Percentiles rank a stretch among this genome's conserved stretches.
phyloP scores from a whole-genome alignment of 1,140 invertebrate species.

The Drosophila azteca region DNA sequence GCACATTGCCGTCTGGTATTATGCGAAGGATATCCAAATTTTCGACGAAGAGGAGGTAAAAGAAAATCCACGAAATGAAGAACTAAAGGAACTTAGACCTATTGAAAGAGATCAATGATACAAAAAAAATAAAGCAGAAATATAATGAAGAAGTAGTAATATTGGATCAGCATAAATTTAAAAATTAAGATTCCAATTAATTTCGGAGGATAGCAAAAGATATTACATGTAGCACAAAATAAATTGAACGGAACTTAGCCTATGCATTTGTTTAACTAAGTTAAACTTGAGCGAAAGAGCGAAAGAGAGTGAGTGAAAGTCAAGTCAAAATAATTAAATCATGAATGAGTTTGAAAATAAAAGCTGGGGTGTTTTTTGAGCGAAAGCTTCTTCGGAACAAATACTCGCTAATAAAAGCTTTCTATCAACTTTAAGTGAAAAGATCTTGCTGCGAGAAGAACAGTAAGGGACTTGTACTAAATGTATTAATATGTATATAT shows the following conservation, averaged over 20 bases:
- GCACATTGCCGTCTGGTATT: conserved; percentile 87
- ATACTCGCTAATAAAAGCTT: too few species aligned
- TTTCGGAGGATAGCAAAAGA: too few species aligned
- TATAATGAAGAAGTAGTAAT: too few species aligned
- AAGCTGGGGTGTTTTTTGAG: background rate
- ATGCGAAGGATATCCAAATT: conserved; percentile 87
- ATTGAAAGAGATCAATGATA: background rate
- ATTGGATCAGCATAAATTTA: background rate
- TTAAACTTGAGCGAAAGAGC: too few species aligned
- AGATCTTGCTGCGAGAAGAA: background rate
- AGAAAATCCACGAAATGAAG: background rate
- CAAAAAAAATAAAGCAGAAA: background rate
- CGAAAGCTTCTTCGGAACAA: too few species aligned
- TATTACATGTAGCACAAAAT: too few species aligned
- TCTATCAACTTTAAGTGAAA: background rate
- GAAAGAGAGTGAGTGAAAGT: conserved; percentile 11
- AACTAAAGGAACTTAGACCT: conserved; percentile 19
- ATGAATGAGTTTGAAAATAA: background rate
- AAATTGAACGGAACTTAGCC: too few species aligned
- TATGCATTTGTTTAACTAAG: too few species aligned
- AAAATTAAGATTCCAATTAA: background rate
- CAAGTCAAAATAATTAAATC: background rate
- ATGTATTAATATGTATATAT: conserved; percentile 45
- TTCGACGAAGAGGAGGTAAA: conserved; percentile 86
- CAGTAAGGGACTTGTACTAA: background rate